Evolutionary conservation across 2,113 vertebrate species (phyloP), one percentile per base, ranked within the genome.

Genomic region (Dunckerocampus dactyliophorus): DNA sequence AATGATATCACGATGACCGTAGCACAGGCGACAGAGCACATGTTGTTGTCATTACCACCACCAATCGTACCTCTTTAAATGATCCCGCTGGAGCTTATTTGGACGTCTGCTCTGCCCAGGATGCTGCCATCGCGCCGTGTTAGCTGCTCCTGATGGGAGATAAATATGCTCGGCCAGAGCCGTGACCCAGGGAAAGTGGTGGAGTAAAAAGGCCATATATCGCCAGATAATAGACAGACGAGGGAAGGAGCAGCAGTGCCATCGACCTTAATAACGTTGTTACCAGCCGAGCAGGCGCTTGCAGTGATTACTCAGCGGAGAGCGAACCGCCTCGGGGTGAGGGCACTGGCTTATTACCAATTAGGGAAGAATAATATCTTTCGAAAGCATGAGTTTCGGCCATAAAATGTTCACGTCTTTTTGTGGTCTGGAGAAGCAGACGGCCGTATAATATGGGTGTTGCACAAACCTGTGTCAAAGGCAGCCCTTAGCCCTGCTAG

Each of bases 301-400:
- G 75, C 75, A 69, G 82, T 79, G 82, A 88, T 88, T 85, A 84
- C 86, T 85, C 81, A 71, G 76, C 76, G 63, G 77, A 83, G 80
- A 86, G 64, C 65, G 80, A 82, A 77, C 67, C n/a, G 82, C 82
- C 80, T 81, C 69, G 3, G 77, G 74, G 78, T 78, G 82, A 70
- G 76, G 68, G 62, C 51, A 64, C 51, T 13, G 70, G 81, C 72
- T 83, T 87, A 84, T 87, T 88, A 87, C 86, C 87, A 88, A 88
- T 89, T 89, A 88, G 74, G 72, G 74, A 83, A 88, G 84, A 88
- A 87, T 89, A 85, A 87, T 87, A 85, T 88, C 81, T 77, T 65
- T 70, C n/a, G 72, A 80, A 88, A 86, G 71, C 74, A 63, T 71
- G 77, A 79, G 74, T 70, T 56, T 42, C 28, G 1, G 14, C 43